Percentiles rank a stretch among this genome's conserved stretches.
phyloP scores from a whole-genome alignment of 2,113 vertebrate genomes.

The Amazona guildingii region DNA sequence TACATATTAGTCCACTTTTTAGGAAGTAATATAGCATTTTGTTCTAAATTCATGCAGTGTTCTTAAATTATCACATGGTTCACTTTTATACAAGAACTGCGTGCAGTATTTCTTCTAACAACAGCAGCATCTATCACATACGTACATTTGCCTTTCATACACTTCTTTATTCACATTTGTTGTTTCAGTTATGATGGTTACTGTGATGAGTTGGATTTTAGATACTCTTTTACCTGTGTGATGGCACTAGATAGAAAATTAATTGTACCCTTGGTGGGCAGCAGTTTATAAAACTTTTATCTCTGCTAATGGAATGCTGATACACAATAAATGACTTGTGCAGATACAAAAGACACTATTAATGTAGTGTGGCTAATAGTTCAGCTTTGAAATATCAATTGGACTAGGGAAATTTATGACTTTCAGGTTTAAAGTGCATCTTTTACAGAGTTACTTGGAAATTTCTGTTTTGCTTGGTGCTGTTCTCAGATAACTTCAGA shows the following conservation, averaged over 20 bases:
- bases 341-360: background rate
- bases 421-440: background rate
- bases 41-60: background rate
- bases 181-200: background rate
- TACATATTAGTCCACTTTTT: background rate
- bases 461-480: background rate
- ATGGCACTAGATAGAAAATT: background rate
- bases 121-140: background rate
- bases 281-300: background rate
- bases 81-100: background rate
- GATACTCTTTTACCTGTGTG: background rate
- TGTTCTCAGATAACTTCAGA: background rate
- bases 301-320: background rate
- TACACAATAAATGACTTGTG: background rate
- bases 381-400: background rate
- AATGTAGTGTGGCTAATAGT: background rate
- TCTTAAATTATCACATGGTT: background rate
- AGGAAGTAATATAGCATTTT: background rate
- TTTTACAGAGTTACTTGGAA: background rate
- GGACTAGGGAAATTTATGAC: background rate
- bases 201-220: background rate
- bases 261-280: background rate
- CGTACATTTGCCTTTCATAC: background rate
- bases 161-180: background rate
- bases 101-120: background rate